phyloP scores from a whole-genome alignment of 2,888 invertebrate species.

The Coecobrya sp. region DNA sequence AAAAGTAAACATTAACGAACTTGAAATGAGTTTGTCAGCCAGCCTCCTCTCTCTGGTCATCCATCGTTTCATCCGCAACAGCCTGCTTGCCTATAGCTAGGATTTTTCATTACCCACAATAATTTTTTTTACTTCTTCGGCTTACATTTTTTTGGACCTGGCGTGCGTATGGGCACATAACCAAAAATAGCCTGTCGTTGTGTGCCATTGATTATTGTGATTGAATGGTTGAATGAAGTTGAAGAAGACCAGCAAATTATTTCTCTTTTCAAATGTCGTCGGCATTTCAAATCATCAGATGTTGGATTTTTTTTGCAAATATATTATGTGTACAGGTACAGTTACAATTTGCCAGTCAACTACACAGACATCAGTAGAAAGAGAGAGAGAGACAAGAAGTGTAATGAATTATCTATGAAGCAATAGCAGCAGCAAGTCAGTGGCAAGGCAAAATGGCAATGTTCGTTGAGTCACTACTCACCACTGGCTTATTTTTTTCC shows the following conservation, averaged over 20 bases:
- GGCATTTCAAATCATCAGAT: constrained; percentile 48
- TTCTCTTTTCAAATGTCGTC: constrained; percentile 52
- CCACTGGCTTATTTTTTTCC: neutral
- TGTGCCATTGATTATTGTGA: constrained; percentile 58
- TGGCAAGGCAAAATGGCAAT: neutral
- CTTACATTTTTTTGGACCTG: constrained; percentile 19
- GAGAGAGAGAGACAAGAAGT: too few relatives aligned
- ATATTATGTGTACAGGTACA: constrained; percentile 32
- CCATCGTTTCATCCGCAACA: neutral
- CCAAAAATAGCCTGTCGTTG: constrained; percentile 73
- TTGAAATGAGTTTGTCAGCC: constrained; percentile 52
- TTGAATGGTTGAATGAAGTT: constrained; percentile 47
- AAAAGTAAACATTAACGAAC: constrained; percentile 55
- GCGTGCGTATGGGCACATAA: neutral
- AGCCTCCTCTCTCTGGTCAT: constrained; percentile 12
- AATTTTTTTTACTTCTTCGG: neutral
- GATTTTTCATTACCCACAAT: neutral
- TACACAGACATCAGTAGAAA: neutral
- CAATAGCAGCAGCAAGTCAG: neutral
- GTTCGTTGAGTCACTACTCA: neutral
- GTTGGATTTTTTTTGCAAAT: neutral
- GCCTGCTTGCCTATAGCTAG: too few relatives aligned
- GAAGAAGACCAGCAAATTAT: constrained; percentile 61
- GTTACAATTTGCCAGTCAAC: constrained; percentile 29
- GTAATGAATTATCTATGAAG: neutral